Base-by-base conservation (phyloP, 2,113 vertebrate species). In the Melierax canorus region DNA sequence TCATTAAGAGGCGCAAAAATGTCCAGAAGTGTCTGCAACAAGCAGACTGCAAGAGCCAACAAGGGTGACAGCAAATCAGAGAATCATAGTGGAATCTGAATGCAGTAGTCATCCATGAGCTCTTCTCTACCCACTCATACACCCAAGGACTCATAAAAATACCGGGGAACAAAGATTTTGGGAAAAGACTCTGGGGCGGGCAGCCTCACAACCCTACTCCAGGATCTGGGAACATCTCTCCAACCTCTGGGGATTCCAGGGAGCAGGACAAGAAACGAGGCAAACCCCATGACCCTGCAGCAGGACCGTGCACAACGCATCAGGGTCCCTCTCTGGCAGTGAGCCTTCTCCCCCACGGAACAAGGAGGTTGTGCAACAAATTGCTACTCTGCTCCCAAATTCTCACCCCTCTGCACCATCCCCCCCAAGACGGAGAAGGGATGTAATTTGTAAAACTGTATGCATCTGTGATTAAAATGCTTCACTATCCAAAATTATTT, bases 331-430 rank as follows among this genome's bases (percentile, higher is more conserved):
- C 67, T 50, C 29, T 1, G 1, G 3, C 3, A 46, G 13, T 5
- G 7, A 81, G 15, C 16, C 32, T 85, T 50, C 36, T 12, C 11
- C 14, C 34, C 10, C n/a, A 59, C 0, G 1, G 48, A 67, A 48
- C 0, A 0, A 86, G 17, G 16, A 76, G 7, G 0, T 8, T 15
- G 4, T 24, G 21, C 13, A 72, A 56, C 9, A 39, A 60, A 51
- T 9, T 16, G 34, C 24, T 51, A 10, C 1, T 3, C 30, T 64
- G 46, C 24, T 93, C 38, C 10, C 13, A 9, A 67, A 53, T n/a
- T 45, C 63, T 58, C 59, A 68, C 1, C 26, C 4, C 30, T 15
- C 56, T 60, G 27, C 38, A 74, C 23, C 10, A 19, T 11, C 8
- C 6, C 23, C 23, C 38, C 27, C 4, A 29, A 30, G 24, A 68